These are phyloP conservation scores for Hypothenemus hampei DNA, from an alignment of 1,140 invertebrate genomes.

Conservation along the genomic window DNA sequence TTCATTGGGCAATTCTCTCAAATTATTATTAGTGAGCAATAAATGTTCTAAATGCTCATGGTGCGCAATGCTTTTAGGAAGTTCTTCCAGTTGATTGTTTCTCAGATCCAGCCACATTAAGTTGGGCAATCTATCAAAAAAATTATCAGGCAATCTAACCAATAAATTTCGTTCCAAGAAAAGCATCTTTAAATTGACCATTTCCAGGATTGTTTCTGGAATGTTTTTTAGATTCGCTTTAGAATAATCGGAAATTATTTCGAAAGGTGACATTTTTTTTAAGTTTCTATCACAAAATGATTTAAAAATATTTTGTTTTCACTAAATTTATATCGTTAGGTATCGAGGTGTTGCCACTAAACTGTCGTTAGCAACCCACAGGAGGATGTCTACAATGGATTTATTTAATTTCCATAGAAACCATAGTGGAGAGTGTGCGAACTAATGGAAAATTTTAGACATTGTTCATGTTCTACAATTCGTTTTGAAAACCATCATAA, in stretches of 20 bases:
- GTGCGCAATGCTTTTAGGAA: conserved; percentile 41
- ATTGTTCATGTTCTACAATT: no score
- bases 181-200: conserved; percentile 42
- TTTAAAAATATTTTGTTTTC: no score
- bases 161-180: conserved; percentile 44
- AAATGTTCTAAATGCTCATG: conserved; percentile 44
- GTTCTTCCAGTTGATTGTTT: conserved; percentile 38
- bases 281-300: no score
- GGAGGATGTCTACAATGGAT: conserved; percentile 2
- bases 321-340: no score
- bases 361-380: not conserved
- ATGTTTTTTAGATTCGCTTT: conserved; percentile 35
- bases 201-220: conserved; percentile 32
- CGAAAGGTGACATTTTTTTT: conserved; percentile 36
- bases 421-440: not conserved
- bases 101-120: conserved; percentile 46
- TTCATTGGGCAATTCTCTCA: conserved; percentile 38
- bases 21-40: conserved; percentile 40
- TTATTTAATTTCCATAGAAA: conserved; percentile 28
- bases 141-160: conserved; percentile 37
- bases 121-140: conserved; percentile 41
- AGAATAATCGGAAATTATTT: conserved; percentile 36
- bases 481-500: no score
- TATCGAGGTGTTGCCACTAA: conserved; percentile 1
- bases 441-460: conserved; percentile 1